These are phyloP conservation scores for Synaphobranchus kaupii DNA, from an alignment of 2,797 vertebrate species.

Conservation along the genomic window DNA sequence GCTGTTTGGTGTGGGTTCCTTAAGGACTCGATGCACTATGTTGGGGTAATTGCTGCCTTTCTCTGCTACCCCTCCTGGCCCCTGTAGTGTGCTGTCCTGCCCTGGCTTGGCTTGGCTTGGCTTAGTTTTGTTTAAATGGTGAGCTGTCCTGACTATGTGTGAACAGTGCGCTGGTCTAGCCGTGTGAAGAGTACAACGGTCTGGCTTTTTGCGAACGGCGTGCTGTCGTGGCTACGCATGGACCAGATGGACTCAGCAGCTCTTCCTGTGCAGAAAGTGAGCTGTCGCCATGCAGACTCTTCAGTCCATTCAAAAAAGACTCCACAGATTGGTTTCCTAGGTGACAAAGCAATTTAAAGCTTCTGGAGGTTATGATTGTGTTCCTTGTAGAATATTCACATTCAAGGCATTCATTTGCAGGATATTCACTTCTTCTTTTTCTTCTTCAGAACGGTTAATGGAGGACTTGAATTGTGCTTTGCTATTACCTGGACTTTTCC, in stretches of 20 bases:
- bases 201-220: background rate
- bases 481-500: background rate
- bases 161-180: background rate
- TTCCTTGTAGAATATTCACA: background rate
- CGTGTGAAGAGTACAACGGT: background rate
- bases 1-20: background rate
- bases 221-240: background rate
- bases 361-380: background rate
- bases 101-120: background rate
- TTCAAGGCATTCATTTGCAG: background rate
- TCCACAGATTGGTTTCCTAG: background rate
- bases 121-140: background rate
- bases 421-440: too few relatives aligned
- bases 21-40: background rate
- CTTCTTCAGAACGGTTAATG: background rate
- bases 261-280: background rate
- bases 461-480: background rate
- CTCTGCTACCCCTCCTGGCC: background rate
- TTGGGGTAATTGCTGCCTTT: background rate
- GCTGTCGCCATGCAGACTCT: background rate
- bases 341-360: background rate
- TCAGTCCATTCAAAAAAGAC: background rate
- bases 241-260: slow-evolving; percentile 2
- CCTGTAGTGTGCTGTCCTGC: background rate
- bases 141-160: background rate